These are phyloP conservation scores for Lophochroa leadbeateri DNA, from an alignment of 2,113 vertebrate species.

Conservation along the genomic window DNA sequence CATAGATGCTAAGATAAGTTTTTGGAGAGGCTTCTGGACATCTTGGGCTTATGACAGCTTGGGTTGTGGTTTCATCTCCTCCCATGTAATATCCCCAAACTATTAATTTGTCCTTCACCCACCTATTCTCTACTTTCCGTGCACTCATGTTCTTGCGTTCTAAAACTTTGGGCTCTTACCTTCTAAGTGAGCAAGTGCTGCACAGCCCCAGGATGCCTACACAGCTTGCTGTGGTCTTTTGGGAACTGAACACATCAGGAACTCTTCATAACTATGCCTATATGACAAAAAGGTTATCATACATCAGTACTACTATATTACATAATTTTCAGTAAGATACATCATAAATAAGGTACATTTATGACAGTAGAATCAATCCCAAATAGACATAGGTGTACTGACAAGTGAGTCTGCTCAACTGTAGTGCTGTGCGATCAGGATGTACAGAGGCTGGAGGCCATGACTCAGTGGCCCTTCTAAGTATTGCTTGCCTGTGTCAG, in stretches of 20 bases:
- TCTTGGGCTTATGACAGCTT: too few species aligned
- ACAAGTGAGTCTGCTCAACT: neutral
- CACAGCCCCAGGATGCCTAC: neutral
- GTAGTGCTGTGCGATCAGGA: neutral
- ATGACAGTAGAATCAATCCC: neutral
- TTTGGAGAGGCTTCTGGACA: too few species aligned
- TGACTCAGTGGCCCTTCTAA: neutral
- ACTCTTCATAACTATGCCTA: neutral
- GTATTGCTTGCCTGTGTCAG: neutral
- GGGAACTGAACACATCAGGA: neutral
- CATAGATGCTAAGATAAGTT: too few species aligned
- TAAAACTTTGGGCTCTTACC: neutral
- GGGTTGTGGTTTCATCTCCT: too few species aligned
- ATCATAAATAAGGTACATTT: neutral
- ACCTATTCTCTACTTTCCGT: neutral
- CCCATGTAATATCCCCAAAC: neutral
- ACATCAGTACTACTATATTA: too few species aligned
- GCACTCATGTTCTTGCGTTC: fast-evolving
- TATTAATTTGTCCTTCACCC: neutral
- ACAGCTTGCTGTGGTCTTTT: neutral
- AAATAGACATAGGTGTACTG: neutral
- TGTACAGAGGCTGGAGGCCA: neutral
- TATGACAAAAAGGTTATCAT: fast-evolving
- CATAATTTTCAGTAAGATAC: neutral
- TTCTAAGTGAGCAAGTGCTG: neutral